phyloP scores from a whole-genome alignment of 1,140 invertebrate genomes.

The Drosophila kikkawai region DNA sequence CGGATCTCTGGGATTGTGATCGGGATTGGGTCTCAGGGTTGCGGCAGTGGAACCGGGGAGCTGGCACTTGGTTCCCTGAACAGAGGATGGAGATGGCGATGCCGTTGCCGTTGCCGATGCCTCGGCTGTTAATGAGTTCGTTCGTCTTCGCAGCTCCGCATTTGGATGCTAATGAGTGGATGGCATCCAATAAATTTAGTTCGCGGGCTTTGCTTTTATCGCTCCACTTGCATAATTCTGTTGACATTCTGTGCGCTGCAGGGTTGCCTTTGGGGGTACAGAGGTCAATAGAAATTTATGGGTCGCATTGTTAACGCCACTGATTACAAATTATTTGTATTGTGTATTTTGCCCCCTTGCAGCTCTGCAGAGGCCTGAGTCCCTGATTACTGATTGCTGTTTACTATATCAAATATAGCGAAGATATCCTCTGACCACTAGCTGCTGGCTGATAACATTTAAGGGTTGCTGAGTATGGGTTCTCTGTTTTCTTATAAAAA shows the following conservation, averaged over 20 bases:
- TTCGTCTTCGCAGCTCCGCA: constrained; percentile 71
- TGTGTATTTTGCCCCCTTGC: constrained; percentile 20
- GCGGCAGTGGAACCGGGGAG: constrained; percentile 7
- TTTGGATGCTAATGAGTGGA: constrained; percentile 83
- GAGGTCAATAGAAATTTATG: constrained; percentile 82
- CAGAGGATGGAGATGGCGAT: constrained; percentile 1
- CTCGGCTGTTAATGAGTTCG: constrained; percentile 75
- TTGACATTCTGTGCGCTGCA: constrained; percentile 52
- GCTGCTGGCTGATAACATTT: not conserved
- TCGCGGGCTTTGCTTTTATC: constrained; percentile 81
- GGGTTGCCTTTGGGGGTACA: constrained; percentile 46
- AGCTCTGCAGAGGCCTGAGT: constrained; percentile 8
- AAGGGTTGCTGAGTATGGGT: not conserved
- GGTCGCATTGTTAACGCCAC: constrained; percentile 75
- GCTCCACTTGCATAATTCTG: constrained; percentile 75
- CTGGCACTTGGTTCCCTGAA: constrained; percentile 14
- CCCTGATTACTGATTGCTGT: constrained; percentile 33
- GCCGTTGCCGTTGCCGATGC: constrained; percentile 15
- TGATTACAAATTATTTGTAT: constrained; percentile 78
- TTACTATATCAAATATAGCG: constrained; percentile 2
- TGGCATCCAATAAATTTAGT: constrained; percentile 84
- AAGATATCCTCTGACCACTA: constrained; percentile 14
- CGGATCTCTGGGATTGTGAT: constrained; percentile 40
- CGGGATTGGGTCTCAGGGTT: constrained; percentile 10
- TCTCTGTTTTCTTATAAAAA: not conserved